A percentile compares a stretch with the other conserved stretches of the same genome.
phyloP scores from a whole-genome alignment of 2,797 vertebrate genomes.

The Dryobates pubescens region DNA sequence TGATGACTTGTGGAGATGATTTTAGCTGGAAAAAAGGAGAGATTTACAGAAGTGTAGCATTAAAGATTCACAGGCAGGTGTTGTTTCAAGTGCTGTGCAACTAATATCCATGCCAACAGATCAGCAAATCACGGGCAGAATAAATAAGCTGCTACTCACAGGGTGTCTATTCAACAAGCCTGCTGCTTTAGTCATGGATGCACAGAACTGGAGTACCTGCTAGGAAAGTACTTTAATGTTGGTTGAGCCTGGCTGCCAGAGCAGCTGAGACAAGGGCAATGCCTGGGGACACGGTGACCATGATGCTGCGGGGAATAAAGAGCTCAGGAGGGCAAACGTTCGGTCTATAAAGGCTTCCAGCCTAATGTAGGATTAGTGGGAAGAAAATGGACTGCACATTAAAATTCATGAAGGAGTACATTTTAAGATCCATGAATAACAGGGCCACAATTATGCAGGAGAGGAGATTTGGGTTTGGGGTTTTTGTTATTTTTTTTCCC shows the following conservation, averaged over 20 bases:
- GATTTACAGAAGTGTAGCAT: background rate
- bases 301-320: background rate
- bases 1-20: background rate
- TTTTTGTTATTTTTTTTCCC: background rate
- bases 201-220: background rate
- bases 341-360: constrained; percentile 25
- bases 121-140: background rate
- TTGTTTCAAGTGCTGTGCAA: background rate
- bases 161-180: background rate
- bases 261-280: background rate
- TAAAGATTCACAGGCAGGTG: background rate
- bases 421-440: constrained; percentile 68
- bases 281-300: background rate
- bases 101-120: rapidly evolving
- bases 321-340: constrained; percentile 26
- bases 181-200: background rate
- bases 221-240: background rate
- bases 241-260: background rate
- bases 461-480: constrained; percentile 40
- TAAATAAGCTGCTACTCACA: background rate
- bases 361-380: constrained; percentile 55
- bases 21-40: background rate
- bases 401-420: constrained; percentile 76
- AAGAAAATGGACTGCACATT: constrained; percentile 72
- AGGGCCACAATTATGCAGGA: constrained; percentile 60